Evolutionary conservation across 1,140 invertebrate genomes (phyloP).

Genomic region (Hyphantria cunea): DNA sequence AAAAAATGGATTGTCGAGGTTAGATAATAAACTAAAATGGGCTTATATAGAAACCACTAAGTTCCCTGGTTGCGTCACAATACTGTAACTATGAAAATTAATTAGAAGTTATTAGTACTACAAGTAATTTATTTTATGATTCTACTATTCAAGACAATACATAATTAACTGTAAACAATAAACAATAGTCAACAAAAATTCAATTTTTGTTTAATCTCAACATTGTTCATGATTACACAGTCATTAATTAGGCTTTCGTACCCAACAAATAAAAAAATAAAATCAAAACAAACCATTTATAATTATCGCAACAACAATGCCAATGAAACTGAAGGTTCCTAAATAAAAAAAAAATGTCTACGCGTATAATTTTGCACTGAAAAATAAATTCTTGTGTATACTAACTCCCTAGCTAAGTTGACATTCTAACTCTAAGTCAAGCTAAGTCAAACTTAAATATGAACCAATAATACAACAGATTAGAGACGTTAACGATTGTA

Average conservation of each 20-base stretch:
- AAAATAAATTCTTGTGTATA: too few relatives aligned
- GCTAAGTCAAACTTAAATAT: too few relatives aligned
- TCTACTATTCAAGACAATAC: conserved; percentile 18
- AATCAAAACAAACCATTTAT: neutral
- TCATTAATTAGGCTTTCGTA: too few relatives aligned
- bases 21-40: neutral
- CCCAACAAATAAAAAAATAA: neutral
- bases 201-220: conserved; percentile 20
- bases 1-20: neutral
- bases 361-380: too few relatives aligned
- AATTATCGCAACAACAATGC: neutral
- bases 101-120: conserved; percentile 12
- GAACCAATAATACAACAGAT: too few relatives aligned
- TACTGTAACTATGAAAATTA: conserved; percentile 12
- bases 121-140: conserved; percentile 22
- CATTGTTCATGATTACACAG: conserved; percentile 15
- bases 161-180: conserved; percentile 18
- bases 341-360: too few relatives aligned
- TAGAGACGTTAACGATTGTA: too few relatives aligned
- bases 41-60: conserved; percentile 12
- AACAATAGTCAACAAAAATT: conserved; percentile 25
- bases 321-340: too few relatives aligned
- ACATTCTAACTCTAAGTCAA: too few relatives aligned
- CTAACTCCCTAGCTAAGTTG: too few relatives aligned
- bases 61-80: conserved; percentile 23